These are phyloP conservation scores for Deroplatys truncata DNA, from an alignment of 2,888 invertebrate genomes.

Conservation along the genomic window DNA sequence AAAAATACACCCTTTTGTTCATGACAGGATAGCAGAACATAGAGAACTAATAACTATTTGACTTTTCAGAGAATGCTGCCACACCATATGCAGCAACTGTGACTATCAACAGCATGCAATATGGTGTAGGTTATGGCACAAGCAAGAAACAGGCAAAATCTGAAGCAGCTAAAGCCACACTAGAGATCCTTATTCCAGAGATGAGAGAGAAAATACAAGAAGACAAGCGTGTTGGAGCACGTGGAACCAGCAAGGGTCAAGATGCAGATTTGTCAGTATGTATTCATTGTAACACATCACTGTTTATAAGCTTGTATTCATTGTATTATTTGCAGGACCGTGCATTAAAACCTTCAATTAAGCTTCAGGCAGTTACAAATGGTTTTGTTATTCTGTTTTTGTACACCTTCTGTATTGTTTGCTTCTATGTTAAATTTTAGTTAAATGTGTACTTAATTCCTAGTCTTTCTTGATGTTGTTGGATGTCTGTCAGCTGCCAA, in stretches of 20 bases:
- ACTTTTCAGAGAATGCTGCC: slow-evolving; percentile 71
- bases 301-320: background rate
- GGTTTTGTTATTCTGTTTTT: no score
- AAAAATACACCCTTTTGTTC: no score
- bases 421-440: no score
- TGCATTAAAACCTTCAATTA: background rate
- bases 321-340: background rate
- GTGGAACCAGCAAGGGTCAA: slow-evolving; percentile 43
- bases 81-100: slow-evolving; percentile 94
- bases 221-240: slow-evolving; percentile 50
- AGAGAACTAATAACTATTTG: no score
- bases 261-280: slow-evolving; percentile 52
- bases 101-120: slow-evolving; percentile 85
- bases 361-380: no score
- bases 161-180: slow-evolving; percentile 83
- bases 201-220: slow-evolving; percentile 76
- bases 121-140: slow-evolving; percentile 90
- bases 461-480: no score
- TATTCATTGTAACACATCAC: background rate
- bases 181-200: slow-evolving; percentile 89
- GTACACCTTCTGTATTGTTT: no score
- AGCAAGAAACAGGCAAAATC: slow-evolving; percentile 96
- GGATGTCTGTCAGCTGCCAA: no score
- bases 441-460: no score
- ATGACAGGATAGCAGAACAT: no score